phyloP scores from a whole-genome alignment of 2,113 vertebrate species.

The Zeus faber region DNA sequence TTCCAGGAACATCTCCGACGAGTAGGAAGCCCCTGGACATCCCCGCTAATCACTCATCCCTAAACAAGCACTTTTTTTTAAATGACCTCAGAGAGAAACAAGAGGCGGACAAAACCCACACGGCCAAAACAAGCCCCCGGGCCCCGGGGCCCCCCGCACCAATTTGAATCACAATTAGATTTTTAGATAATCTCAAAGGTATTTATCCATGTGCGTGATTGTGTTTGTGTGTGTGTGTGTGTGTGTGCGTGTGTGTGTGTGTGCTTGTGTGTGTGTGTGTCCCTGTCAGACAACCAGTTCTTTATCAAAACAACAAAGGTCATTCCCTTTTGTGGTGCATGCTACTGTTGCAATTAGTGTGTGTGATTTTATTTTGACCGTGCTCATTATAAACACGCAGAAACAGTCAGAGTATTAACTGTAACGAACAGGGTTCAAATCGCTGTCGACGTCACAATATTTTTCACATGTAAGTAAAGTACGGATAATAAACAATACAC shows the following conservation, averaged over 20 bases:
- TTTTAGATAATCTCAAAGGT: constrained; percentile 49
- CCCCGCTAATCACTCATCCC: constrained; percentile 70
- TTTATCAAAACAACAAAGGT: constrained; percentile 60
- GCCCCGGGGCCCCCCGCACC: constrained; percentile 57
- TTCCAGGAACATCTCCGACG: constrained; percentile 61
- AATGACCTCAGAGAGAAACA: constrained; percentile 64
- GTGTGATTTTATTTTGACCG: constrained; percentile 67
- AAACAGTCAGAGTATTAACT: too few relatives aligned
- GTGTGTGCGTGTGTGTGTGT: constrained; percentile 17
- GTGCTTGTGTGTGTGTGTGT: not conserved
- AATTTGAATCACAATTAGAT: constrained; percentile 70
- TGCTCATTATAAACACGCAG: constrained; percentile 45
- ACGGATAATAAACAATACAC: not conserved
- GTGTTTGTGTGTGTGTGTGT: constrained; percentile 10
- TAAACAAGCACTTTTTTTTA: constrained; percentile 65
- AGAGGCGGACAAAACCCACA: constrained; percentile 45
- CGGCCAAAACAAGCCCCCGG: not conserved
- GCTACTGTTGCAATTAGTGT: constrained; percentile 56
- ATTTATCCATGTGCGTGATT: not conserved
- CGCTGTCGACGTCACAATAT: constrained; percentile 51
- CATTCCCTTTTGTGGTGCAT: constrained; percentile 54
- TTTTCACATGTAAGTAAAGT: constrained; percentile 14
- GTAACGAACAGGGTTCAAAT: constrained; percentile 48
- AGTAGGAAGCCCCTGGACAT: constrained; percentile 68
- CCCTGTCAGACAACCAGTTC: constrained; percentile 54